Evolutionary conservation across 2,888 invertebrate genomes (phyloP).

Genomic region (Oscheius sp.): DNA sequence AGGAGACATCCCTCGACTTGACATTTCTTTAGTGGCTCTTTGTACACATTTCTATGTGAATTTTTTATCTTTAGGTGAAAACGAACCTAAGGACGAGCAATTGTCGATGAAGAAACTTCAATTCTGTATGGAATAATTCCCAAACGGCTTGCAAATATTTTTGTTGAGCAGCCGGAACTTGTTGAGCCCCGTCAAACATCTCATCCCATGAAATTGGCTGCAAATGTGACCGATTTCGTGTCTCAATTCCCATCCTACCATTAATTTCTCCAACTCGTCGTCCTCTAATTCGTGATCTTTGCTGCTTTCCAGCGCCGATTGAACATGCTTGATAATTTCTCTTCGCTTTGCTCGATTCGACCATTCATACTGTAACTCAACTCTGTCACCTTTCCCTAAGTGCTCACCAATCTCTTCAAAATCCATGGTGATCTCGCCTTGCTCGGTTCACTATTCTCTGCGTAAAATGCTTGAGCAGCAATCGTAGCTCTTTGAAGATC

Average conservation of each 20-base stretch:
- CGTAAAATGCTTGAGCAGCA: conserved; percentile 69
- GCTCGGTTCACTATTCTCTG: conserved; percentile 58
- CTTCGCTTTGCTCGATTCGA: conserved; percentile 72
- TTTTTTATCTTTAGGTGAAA: neutral
- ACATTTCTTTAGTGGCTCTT: conserved; percentile 77
- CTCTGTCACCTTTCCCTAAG: neutral
- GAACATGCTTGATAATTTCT: conserved; percentile 69
- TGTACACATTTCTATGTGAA: conserved; percentile 74
- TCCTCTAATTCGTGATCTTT: conserved; percentile 66
- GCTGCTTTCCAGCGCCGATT: conserved; percentile 62
- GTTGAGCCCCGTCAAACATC: conserved; percentile 55
- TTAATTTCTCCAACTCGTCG: conserved; percentile 62
- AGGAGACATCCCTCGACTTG: conserved; percentile 78
- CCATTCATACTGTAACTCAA: conserved; percentile 73
- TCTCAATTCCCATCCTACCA: conserved; percentile 46
- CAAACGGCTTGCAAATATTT: conserved; percentile 71
- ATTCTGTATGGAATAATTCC: conserved; percentile 77
- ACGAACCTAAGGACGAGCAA: conserved; percentile 75
- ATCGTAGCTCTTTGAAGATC: conserved; percentile 70
- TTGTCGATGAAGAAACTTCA: conserved; percentile 77
- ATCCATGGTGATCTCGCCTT: conserved; percentile 69
- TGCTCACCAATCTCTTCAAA: conserved; percentile 62
- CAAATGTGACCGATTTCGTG: conserved; percentile 12
- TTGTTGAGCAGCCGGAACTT: conserved; percentile 33
- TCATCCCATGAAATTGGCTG: conserved; percentile 65